Base-by-base conservation (phyloP, 1,140 invertebrate species). In the Eufriesea mexicana region DNA sequence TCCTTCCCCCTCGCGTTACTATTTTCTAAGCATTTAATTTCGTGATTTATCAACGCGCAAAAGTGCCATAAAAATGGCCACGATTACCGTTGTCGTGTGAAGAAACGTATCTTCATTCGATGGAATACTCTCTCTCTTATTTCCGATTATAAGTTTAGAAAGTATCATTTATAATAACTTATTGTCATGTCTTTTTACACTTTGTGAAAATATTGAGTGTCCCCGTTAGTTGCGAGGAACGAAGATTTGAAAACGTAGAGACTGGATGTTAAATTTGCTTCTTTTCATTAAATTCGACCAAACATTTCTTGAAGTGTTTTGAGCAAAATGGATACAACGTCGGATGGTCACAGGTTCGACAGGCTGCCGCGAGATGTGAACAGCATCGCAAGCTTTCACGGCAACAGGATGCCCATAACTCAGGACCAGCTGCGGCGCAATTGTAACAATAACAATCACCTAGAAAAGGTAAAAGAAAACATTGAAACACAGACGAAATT, bases 361-460 rank as follows among this genome's bases (percentile, higher is more conserved):
- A 95, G 5, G 94, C 94, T 0, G 93, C 93, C 28, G 94, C 93
- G 49, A 95, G 89, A 78, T 95, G 91, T 2, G 92, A 94, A 79
- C 94, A 95, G 66, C 94, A 95, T 78, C 93, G 90, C 9, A 92
- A 81, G 83, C 92, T 93, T 80, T 94, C 92, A 47, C 91, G 90
- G 62, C 94, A 95, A 76, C 94, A 95, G 0, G 92, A 91, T 35
- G 93, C 90, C 94, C 94, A 95, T 55, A 93, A 87, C 51, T 93
- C 93, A 7, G 94, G 91, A n/a, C 91, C 93, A 9, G 90, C 92
- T 20, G 89, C 81, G 8, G 94, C 91, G 84, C 94, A 95, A 84
- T 92, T 93, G 83, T 93, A 91, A 85, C 94, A 95, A 81, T 92
- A 94, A 79, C 94, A 95, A 84, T 94, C 93, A 45, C 94, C 94